Conservation (phyloP, 2,888 invertebrate species). For the Thera obeliscata region DNA sequence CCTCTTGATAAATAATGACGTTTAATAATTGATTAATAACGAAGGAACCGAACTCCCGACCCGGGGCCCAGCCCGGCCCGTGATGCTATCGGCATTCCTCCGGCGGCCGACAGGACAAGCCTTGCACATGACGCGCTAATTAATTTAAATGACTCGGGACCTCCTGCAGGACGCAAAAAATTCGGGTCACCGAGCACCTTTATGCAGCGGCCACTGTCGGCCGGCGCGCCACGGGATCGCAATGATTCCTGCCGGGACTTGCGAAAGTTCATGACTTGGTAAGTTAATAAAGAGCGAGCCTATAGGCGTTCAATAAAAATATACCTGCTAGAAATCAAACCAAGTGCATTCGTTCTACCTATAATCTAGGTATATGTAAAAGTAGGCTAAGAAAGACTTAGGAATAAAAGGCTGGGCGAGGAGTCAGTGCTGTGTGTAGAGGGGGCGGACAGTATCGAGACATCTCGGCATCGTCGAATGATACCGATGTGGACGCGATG, state of each 20-base stretch:
- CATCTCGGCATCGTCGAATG: conserved; percentile 51
- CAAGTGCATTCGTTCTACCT: no score
- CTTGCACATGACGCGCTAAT: conserved; percentile 69
- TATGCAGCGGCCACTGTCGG: conserved; percentile 20
- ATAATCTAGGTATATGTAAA: no score
- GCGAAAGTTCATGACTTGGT: no score
- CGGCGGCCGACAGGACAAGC: conserved; percentile 23
- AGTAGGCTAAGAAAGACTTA: no score
- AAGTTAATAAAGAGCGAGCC: no score
- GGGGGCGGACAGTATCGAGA: conserved; percentile 35
- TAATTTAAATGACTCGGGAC: conserved; percentile 71
- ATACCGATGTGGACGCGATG: conserved; percentile 46
- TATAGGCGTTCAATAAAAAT: no score
- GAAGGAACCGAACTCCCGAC: conserved; percentile 41
- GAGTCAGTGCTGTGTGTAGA: background rate
- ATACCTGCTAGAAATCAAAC: no score
- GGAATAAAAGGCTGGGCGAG: no score
- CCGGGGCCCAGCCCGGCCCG: conserved; percentile 45
- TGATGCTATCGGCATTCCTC: conserved; percentile 43
- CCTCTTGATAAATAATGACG: conserved; percentile 70
- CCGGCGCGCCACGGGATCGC: no score
- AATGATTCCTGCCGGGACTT: no score
- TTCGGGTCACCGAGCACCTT: conserved; percentile 44
- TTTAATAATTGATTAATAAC: conserved; percentile 78
- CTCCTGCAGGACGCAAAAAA: conserved; percentile 43